A percentile compares a stretch with the other conserved stretches of the same genome.
These are phyloP conservation scores for Aphelocoma coerulescens DNA, from an alignment of 2,113 vertebrate genomes.

Conservation along the genomic window DNA sequence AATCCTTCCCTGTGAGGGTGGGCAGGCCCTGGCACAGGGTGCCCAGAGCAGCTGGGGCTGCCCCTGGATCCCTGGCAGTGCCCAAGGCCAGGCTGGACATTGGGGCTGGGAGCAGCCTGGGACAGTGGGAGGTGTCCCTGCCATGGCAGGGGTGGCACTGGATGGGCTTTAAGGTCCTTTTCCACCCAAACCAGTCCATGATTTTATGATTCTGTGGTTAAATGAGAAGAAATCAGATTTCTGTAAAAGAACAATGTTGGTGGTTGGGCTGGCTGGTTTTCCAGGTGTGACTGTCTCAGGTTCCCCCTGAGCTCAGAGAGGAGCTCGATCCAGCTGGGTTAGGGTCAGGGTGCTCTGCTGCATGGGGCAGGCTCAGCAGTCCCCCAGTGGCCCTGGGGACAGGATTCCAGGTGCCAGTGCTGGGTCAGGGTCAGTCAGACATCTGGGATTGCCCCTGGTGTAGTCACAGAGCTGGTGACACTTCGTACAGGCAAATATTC, in stretches of 20 bases:
- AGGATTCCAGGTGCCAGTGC: not conserved
- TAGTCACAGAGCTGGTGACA: not conserved
- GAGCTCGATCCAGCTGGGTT: not conserved
- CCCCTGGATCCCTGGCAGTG: not conserved
- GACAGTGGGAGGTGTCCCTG: not conserved
- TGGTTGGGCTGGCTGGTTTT: not conserved
- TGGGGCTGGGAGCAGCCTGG: not conserved
- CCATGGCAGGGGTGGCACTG: not conserved
- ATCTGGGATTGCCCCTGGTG: not conserved
- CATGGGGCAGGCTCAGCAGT: not conserved
- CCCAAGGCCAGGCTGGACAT: not conserved
- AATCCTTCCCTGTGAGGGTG: not conserved
- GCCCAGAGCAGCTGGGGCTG: not conserved
- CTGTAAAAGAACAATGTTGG: rapidly evolving
- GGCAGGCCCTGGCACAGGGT: not conserved
- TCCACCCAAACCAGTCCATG: no score
- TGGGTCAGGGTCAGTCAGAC: not conserved
- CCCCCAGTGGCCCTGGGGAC: not conserved
- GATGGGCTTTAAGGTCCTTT: not conserved
- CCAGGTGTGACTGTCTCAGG: not conserved
- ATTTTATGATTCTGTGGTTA: not conserved
- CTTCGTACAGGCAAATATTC: not conserved
- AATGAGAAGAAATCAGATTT: not conserved
- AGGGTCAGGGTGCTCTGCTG: not conserved
- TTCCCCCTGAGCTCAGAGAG: not conserved